phyloP scores from a whole-genome alignment of 2,797 vertebrate genomes.

The Etheostoma nigrum region DNA sequence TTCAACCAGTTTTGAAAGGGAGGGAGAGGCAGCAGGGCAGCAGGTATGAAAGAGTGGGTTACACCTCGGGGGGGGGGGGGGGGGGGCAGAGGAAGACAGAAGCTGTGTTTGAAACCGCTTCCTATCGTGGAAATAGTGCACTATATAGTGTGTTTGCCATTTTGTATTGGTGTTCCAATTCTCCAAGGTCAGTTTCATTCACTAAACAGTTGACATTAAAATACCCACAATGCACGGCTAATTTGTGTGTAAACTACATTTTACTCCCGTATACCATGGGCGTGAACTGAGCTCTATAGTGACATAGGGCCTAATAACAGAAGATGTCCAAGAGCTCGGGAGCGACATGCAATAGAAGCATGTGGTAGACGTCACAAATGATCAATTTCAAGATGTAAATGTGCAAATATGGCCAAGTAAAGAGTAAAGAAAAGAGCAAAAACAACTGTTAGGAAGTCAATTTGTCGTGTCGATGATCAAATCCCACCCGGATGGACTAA shows the following conservation, averaged over 20 bases:
- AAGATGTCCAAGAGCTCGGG: not conserved
- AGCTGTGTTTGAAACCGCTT: too few species aligned
- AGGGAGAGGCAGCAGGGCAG: constrained; percentile 30
- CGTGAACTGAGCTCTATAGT: too few species aligned
- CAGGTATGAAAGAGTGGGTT: constrained; percentile 66
- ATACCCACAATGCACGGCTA: too few species aligned
- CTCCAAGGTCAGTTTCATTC: too few species aligned
- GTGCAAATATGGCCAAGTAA: not conserved
- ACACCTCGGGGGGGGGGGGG: constrained; percentile 16
- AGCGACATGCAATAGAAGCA: not conserved
- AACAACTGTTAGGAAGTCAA: constrained; percentile 65
- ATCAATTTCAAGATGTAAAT: not conserved
- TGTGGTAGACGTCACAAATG: not conserved
- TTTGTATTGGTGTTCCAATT: not conserved
- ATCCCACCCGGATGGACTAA: constrained; percentile 61
- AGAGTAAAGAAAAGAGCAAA: constrained; percentile 9
- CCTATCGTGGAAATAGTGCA: too few species aligned
- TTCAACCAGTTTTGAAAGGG: constrained; percentile 57
- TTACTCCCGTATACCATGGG: too few species aligned
- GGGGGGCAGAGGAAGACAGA: not conserved
- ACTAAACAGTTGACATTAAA: too few species aligned
- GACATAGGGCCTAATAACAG: not conserved
- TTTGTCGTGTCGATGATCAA: constrained; percentile 78
- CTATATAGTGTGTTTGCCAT: too few species aligned
- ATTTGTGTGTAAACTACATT: too few species aligned